Evolutionary conservation across 2,797 vertebrate species (phyloP).

Genomic region (Alca torda): DNA sequence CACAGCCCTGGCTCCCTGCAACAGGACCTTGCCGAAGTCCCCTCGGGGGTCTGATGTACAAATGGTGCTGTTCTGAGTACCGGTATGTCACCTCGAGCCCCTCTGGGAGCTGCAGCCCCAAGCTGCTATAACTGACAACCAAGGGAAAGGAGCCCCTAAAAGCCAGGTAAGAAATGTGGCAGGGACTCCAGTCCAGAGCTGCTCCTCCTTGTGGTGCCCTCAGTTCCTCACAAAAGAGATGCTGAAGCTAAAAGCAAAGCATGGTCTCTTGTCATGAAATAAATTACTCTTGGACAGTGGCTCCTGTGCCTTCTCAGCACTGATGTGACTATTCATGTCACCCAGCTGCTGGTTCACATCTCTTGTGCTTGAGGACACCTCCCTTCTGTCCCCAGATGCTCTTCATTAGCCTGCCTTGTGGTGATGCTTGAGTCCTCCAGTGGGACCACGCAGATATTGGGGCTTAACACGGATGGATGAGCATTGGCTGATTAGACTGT

Average conservation of each 20-base stretch:
- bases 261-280: neutral
- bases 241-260: neutral
- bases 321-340: neutral
- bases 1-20: neutral
- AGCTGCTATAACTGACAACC: neutral
- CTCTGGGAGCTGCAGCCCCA: neutral
- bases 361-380: neutral
- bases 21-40: neutral
- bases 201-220: neutral
- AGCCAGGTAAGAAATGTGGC: neutral
- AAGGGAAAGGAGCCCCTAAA: neutral
- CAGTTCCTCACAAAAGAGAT: neutral
- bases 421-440: neutral
- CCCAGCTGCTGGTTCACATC: neutral
- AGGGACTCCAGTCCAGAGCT: neutral
- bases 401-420: neutral
- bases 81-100: neutral
- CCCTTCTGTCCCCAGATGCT: neutral
- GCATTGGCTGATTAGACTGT: neutral
- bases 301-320: neutral
- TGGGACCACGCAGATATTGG: neutral
- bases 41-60: neutral
- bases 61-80: neutral
- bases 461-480: neutral
- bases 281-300: neutral